Percentiles rank a stretch among this genome's conserved stretches.
These are phyloP conservation scores for Tinamus major DNA, from an alignment of 2,797 vertebrate species.

Conservation along the genomic window DNA sequence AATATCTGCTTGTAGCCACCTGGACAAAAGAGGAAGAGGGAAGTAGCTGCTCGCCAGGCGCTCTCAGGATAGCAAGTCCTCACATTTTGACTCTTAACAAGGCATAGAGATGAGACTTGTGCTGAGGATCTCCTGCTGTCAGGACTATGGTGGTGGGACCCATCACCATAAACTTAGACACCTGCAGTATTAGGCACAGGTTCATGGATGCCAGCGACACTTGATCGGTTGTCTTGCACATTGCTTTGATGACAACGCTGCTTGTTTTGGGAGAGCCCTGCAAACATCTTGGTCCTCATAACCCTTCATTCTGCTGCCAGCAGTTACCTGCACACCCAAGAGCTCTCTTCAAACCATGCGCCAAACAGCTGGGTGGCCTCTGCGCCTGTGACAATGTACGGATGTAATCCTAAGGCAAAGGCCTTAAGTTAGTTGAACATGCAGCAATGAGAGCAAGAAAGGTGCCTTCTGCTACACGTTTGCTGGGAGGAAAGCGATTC, in stretches of 20 bases:
- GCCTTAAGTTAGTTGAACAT: slow-evolving; percentile 21
- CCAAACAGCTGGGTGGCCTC: neutral
- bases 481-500: slow-evolving; percentile 25
- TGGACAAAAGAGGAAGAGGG: neutral
- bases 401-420: slow-evolving; percentile 10
- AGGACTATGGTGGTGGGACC: neutral
- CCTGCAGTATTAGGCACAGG: neutral
- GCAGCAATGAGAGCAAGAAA: slow-evolving; percentile 50
- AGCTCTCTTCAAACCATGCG: neutral
- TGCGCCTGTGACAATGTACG: neutral
- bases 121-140: neutral
- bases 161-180: neutral
- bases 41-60: rapidly evolving
- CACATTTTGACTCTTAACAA: rapidly evolving
- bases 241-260: rapidly evolving
- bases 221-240: neutral
- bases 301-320: neutral
- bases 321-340: neutral
- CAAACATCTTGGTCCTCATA: neutral
- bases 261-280: neutral
- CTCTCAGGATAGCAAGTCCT: neutral
- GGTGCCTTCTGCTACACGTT: slow-evolving; percentile 56
- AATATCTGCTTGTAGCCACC: neutral
- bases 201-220: neutral
- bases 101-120: neutral